Evolutionary conservation across 1,140 invertebrate species (phyloP).

Genomic region (Sipha flava): DNA sequence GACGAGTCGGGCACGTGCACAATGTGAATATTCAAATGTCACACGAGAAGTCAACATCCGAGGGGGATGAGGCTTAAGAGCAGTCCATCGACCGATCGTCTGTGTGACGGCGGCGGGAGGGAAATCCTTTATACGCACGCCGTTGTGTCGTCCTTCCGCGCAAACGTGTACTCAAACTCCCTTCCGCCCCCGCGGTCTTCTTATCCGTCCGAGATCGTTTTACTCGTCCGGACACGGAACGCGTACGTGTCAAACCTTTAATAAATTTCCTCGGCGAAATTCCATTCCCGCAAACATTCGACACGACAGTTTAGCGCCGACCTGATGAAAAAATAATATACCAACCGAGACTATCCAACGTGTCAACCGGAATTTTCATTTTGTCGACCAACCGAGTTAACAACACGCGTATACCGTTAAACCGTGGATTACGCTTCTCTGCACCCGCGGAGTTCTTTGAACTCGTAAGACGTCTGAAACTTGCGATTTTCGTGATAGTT

Average conservation of each 20-base stretch:
- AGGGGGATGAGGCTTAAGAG: neutral
- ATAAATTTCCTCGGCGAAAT: neutral
- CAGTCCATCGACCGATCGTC: neutral
- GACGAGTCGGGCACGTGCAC: constrained; percentile 1
- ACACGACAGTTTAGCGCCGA: neutral
- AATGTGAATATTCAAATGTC: constrained; percentile 28
- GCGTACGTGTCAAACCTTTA: neutral
- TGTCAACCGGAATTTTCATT: neutral
- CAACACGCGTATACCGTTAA: no score
- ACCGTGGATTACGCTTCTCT: no score
- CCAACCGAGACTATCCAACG: neutral
- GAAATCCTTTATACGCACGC: constrained; percentile 9
- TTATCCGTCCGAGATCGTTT: neutral
- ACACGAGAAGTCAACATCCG: neutral
- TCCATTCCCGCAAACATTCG: neutral
- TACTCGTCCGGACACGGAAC: neutral
- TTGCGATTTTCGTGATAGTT: no score
- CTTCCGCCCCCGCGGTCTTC: neutral
- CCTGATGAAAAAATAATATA: neutral
- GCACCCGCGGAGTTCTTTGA: no score
- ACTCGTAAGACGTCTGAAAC: no score
- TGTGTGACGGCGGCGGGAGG: neutral
- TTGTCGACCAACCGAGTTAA: neutral
- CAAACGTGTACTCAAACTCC: neutral
- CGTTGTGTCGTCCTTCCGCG: neutral